Evolutionary conservation across 2,797 vertebrate genomes (phyloP), one percentile per base, ranked within the genome.

Genomic region (Acomys russatus): DNA sequence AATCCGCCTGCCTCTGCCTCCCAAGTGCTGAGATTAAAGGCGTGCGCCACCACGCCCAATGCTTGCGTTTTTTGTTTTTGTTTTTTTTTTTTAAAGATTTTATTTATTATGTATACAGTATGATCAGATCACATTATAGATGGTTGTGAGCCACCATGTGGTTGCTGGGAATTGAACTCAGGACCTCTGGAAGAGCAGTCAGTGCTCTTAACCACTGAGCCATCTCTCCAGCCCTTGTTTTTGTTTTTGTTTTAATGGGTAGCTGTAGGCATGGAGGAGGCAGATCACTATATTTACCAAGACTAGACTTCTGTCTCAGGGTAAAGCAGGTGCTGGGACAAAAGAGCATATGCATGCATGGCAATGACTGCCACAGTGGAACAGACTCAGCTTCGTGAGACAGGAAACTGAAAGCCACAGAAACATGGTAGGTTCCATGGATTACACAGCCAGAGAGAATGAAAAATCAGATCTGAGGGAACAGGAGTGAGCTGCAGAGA

Each of bases 401-500:
- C 88, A 71, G 2, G n/a, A 18, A 54, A 33, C 5, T 22, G 38
- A 86, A 79, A 22, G 70, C 49, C 44, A 91, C 4, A 28, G 74
- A 89, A 92, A 95, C 10, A 10, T 14, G 56, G 64, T 49, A 70
- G 61, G 68, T 70, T 83, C 23, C 63, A 86, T 51, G 74, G 54
- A 77, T 51, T 78, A 12, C 82, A 79, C 90, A 56, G 63, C 63
- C 78, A 83, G 56, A 89, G n/a, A 35, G 35, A 9, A 8, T 68
- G 18, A 79, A 59, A 61, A 93, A 61, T 82, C 51, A 85, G 20
- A 71, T 44, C 38, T 91, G 68, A 25, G 38, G 77, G 28, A 86
- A 71, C 2, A 66, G 61, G 54, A 70, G 30, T 87, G 15, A 87
- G 44, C n/a, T 92, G 38, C 49, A 92, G 89, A 95, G 85, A 95